These are phyloP conservation scores for Drosophila parvula DNA, from an alignment of 1,140 invertebrate species.

Conservation along the genomic window DNA sequence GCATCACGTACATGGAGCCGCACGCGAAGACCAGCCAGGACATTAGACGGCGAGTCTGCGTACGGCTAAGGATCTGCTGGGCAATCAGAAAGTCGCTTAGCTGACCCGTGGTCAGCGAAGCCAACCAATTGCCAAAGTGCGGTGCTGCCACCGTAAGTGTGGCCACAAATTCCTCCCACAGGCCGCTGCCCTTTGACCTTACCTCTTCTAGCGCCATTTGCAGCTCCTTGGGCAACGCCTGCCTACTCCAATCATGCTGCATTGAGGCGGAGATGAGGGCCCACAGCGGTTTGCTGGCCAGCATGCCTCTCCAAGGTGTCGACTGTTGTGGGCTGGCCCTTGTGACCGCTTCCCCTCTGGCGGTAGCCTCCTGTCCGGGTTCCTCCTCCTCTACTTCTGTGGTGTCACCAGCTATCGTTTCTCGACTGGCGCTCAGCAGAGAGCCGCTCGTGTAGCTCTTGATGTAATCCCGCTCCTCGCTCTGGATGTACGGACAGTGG, in stretches of 20 bases:
- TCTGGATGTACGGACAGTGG: constrained; percentile 89
- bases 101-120: constrained; percentile 69
- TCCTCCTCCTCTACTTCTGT: background rate
- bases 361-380: background rate
- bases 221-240: constrained; percentile 93
- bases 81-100: constrained; percentile 86
- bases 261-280: constrained; percentile 88
- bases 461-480: constrained; percentile 87
- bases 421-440: background rate
- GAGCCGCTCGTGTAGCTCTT: constrained; percentile 33
- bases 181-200: background rate
- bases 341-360: constrained; percentile 34
- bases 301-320: constrained; percentile 86
- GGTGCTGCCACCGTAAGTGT: constrained; percentile 35
- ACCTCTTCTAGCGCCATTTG: constrained; percentile 84
- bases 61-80: constrained; percentile 83
- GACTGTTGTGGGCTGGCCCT: constrained; percentile 16
- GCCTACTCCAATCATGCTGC: constrained; percentile 92
- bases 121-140: constrained; percentile 60
- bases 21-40: constrained; percentile 85
- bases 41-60: constrained; percentile 85
- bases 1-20: constrained; percentile 85
- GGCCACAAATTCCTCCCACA: constrained; percentile 40
- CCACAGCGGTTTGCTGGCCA: constrained; percentile 88
- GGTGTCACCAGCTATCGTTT: background rate